Evolutionary conservation across 2,113 vertebrate species (phyloP), one percentile per base, ranked within the genome.

Genomic region (Steatornis caripensis): DNA sequence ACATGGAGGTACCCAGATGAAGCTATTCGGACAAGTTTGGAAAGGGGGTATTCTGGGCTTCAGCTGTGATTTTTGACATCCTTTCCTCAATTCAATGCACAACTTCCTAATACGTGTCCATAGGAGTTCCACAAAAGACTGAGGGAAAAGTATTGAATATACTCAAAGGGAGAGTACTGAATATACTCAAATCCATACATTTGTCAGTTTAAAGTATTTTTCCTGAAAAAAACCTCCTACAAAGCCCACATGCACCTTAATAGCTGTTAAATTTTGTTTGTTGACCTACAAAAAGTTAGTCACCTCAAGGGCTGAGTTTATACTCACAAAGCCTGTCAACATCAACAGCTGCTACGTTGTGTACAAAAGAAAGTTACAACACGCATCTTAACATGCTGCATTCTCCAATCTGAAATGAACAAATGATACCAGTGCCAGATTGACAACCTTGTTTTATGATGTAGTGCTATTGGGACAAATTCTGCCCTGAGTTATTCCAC

Each of bases 401-500:
- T 71, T 83, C 65, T 89, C 57, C 53, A 79, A 49, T 34, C 18
- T 51, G 41, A 60, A 92, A 61, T 2, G 4, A 75, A 49, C n/a
- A 77, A 49, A 5, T 10, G 29, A 55, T 24, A 65, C 3, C 62
- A 84, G 37, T 1, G 0, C 10, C 68, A 82, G 49, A 76, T 2
- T 79, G 70, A 75, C 77, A 95, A 49, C 18, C 22, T 87, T 87
- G 41, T 17, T 95, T 89, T 87, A 94, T 76, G 83, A 90, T 19
- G 30, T 45, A 70, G 48, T 32, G 57, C 48, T 95, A 62, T 26
- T 36, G 49, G 80, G 84, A 90, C 81, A 89, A 85, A 91, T 71
- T 95, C 77, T 76, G 77, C 74, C 62, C 70, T 77, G 53, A 84
- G 54, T 93, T 95, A 91, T 85, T 92, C 77, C 58, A 66, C 15